Base-by-base conservation (phyloP, 2,113 vertebrate species). In the Dicaeum eximium region DNA sequence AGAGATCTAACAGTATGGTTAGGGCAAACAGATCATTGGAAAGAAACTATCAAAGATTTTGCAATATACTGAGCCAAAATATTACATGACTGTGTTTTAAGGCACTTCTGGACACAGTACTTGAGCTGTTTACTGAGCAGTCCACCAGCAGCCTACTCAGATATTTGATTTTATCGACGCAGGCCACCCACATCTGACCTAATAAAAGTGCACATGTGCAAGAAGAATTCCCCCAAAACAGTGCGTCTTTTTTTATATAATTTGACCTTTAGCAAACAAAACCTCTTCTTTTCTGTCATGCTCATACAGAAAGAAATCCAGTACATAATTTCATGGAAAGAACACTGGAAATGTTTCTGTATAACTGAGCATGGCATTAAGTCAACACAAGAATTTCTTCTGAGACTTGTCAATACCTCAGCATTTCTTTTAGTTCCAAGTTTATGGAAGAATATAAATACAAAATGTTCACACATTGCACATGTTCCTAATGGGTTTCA, bases 81-180 rank as follows among this genome's bases (percentile, higher is more conserved):
- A 23, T 40, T 51, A 21, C 40, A n/a, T 44, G 22, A 30, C 24
- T 54, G 10, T 31, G 54, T 56, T 80, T 69, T 62, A 83, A 78
- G 56, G 53, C 42, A 19, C 73, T 90, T 85, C 30, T 27, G 42
- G 53, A 54, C 50, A 80, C 24, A 47, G 60, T 22, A 78, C 92
- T 81, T 54, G 30, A 95, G 60, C 67, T 91, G 74, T 90, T 96
- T 86, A 96, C 91, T 48, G 54, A 86, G 25, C 33, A 67, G 40
- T 33, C 13, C 47, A 42, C 53, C 64, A 88, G 54, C 66, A 90
- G 58, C 58, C 86, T 57, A 69, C 67, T 65, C 65, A 83, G 54
- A 51, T 86, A 80, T 11, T 67, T 61, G 75, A 88, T 73, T 64
- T 90, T 80, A 90, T 84, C 7, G 0, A 37, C 11, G 1, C 57